Evolutionary conservation across 1,140 invertebrate genomes (phyloP), one percentile per base, ranked within the genome.

Genomic region (Temnothorax curvispinosus): DNA sequence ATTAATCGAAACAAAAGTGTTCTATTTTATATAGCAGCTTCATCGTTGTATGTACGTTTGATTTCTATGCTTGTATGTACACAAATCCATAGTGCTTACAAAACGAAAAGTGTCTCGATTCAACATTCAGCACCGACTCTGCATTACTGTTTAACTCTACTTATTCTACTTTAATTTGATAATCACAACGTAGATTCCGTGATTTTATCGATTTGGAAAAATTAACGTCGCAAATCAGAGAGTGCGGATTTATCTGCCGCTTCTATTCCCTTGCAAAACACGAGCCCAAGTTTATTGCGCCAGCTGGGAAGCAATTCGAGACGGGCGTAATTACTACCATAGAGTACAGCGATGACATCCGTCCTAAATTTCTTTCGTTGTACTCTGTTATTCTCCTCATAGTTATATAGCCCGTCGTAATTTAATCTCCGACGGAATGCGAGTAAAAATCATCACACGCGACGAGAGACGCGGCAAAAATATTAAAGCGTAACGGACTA

Each of bases 261-360:
- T 41, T 41, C 15, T 44, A 41, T 32, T 5, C 54, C 5, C 21
- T 41, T 38, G n/a, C 62, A 69, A 81, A 69, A 69, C 15, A 41
- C 21, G 32, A 67, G 62, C 13, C n/a, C 15, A 15, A 56, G 50
- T 71, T 81, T 54, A 71, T 69, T 52, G 77, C 47, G 62, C 62
- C 62, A 41, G 77, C 13, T 50, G 5, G n/a, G 38, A 56, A 56
- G n/a, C 11, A 71, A 44, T 38, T 56, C 6, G 8, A 13, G 21
- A 35, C 60, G 35, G 9, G 3, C 18, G 58, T 50, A 78, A 78
- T 78, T 78, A 47, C 41, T 38, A 21, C 32, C 75, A 78, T 64
- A 50, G 27, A 58, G 15, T 44, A 21, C 41, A 32, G 7, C 58
- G 27, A 64, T 64, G 75, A 78, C 27, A 65, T 47, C 15, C 65